Evolutionary conservation across 2,113 vertebrate genomes (phyloP).

Genomic region (Oxyura jamaicensis): DNA sequence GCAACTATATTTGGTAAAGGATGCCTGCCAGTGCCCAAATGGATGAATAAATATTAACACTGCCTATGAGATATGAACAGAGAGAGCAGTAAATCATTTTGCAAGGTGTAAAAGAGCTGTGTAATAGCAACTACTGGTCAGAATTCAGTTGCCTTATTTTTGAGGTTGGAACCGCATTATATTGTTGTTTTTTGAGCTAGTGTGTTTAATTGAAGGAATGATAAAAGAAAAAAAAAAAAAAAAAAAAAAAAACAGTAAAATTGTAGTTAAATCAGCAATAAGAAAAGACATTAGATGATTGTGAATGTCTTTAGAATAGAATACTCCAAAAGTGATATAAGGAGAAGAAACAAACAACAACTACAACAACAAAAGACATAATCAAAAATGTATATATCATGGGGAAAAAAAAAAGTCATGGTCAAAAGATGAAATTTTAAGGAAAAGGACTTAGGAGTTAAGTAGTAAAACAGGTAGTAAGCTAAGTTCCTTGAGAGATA

Average conservation of each 20-base stretch:
- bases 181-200: neutral
- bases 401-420: neutral
- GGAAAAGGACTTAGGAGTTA: neutral
- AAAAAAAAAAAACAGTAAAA: neutral
- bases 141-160: neutral
- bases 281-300: neutral
- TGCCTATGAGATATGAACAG: neutral
- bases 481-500: neutral
- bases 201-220: neutral
- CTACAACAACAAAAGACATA: neutral
- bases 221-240: neutral
- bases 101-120: neutral
- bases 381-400: neutral
- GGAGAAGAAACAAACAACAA: neutral
- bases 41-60: neutral
- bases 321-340: neutral
- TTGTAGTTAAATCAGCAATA: neutral
- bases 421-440: neutral
- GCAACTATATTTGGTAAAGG: neutral
- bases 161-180: neutral
- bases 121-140: neutral
- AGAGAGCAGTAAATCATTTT: neutral
- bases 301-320: neutral
- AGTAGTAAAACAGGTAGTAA: neutral
- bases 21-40: neutral